These are phyloP conservation scores for Gila orcuttii DNA, from an alignment of 2,113 vertebrate genomes.

Conservation along the genomic window DNA sequence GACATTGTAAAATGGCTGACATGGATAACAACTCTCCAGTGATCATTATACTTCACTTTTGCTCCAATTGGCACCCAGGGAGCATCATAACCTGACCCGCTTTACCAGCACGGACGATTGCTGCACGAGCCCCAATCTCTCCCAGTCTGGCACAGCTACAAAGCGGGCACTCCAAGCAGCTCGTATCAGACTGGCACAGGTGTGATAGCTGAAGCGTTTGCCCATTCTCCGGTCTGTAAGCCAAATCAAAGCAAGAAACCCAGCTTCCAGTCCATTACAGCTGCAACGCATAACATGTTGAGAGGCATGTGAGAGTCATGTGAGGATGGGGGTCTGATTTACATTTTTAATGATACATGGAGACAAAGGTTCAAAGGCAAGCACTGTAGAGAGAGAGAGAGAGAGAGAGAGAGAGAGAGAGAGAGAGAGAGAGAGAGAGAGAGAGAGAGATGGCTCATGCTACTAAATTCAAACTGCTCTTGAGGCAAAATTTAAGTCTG, in stretches of 20 bases:
- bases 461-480: constrained; percentile 21
- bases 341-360: constrained; percentile 55
- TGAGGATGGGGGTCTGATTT: constrained; percentile 35
- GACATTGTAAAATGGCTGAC: background rate
- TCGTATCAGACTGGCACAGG: constrained; percentile 44
- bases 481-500: background rate
- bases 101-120: constrained; percentile 8
- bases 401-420: constrained; percentile 11
- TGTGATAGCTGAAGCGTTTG: constrained; percentile 37
- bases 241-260: constrained; percentile 44
- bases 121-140: constrained; percentile 12
- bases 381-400: background rate
- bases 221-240: constrained; percentile 34
- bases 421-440: background rate
- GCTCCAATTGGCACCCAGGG: constrained; percentile 2
- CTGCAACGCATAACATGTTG: constrained; percentile 38
- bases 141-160: constrained; percentile 44
- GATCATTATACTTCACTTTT: constrained; percentile 24
- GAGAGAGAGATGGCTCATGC: constrained; percentile 31
- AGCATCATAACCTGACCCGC: constrained; percentile 1
- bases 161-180: constrained; percentile 34
- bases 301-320: constrained; percentile 35
- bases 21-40: background rate
- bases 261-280: constrained; percentile 39
- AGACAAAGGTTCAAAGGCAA: constrained; percentile 52